phyloP scores from a whole-genome alignment of 2,888 invertebrate genomes.

The Lithosia quadra region DNA sequence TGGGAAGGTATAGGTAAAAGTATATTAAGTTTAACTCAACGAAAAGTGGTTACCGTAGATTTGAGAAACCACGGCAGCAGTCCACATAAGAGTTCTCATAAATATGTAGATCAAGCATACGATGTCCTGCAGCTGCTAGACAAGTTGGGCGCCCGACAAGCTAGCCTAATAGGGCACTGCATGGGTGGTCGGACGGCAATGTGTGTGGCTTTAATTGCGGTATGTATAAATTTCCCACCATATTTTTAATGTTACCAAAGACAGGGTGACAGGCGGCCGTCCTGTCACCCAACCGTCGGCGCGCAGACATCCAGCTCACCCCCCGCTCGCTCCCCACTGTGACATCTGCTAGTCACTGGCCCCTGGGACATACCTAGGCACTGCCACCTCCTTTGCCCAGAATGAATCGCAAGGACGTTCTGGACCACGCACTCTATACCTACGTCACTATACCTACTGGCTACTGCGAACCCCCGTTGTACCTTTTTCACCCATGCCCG shows the following conservation, averaged over 20 bases:
- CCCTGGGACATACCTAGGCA: too few relatives aligned
- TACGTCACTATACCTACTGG: too few relatives aligned
- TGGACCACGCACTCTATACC: too few relatives aligned
- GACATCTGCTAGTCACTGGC: too few relatives aligned
- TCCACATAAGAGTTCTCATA: constrained; percentile 91
- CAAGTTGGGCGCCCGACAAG: constrained; percentile 86
- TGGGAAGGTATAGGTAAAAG: constrained; percentile 94
- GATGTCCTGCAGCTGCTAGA: constrained; percentile 90
- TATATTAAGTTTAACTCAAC: constrained; percentile 89
- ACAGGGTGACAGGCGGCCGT: too few relatives aligned
- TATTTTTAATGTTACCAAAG: neutral
- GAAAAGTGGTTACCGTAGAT: constrained; percentile 93
- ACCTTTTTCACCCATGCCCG: too few relatives aligned
- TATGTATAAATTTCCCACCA: constrained; percentile 54
- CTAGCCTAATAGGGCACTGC: constrained; percentile 93
- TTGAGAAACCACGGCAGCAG: constrained; percentile 98
- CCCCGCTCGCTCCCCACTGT: too few relatives aligned
- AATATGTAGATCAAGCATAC: constrained; percentile 90
- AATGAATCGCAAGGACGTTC: too few relatives aligned
- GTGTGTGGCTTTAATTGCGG: constrained; percentile 91
- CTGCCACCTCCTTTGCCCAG: too few relatives aligned
- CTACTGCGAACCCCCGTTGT: too few relatives aligned
- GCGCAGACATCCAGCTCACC: too few relatives aligned
- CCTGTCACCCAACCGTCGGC: too few relatives aligned
- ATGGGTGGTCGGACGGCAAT: constrained; percentile 97